Conservation (phyloP, 2,113 vertebrate species). For the Glaucomys volans region DNA sequence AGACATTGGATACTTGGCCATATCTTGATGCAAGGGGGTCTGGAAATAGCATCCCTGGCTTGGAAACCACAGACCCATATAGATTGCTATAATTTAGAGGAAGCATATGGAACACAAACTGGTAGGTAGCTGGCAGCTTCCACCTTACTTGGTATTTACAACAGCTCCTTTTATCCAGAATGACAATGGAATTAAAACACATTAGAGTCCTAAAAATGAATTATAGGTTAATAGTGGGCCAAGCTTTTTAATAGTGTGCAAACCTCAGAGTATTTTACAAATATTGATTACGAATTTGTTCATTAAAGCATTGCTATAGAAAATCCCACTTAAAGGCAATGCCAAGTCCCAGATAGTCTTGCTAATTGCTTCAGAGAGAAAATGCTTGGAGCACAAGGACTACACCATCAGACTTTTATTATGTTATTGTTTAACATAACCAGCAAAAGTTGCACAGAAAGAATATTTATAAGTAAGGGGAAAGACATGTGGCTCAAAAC, state of each 20-base stretch:
- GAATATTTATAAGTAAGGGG: background rate
- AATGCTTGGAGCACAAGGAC: background rate
- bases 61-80: background rate
- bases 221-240: background rate
- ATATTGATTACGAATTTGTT: background rate
- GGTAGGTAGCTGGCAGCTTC: background rate
- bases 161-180: background rate
- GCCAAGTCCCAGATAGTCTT: background rate
- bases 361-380: background rate
- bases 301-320: background rate
- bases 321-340: background rate
- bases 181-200: background rate
- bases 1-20: background rate
- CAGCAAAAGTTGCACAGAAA: slow-evolving; percentile 20
- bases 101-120: background rate
- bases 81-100: background rate
- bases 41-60: background rate
- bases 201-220: slow-evolving; percentile 33
- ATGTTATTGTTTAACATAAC: slow-evolving; percentile 31
- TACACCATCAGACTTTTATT: slow-evolving; percentile 4
- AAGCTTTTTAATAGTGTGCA: background rate
- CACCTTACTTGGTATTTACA: background rate
- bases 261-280: background rate
- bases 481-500: background rate
- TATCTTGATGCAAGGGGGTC: background rate